Conservation (phyloP, 2,797 vertebrate species). For the Acanthis flammea region DNA sequence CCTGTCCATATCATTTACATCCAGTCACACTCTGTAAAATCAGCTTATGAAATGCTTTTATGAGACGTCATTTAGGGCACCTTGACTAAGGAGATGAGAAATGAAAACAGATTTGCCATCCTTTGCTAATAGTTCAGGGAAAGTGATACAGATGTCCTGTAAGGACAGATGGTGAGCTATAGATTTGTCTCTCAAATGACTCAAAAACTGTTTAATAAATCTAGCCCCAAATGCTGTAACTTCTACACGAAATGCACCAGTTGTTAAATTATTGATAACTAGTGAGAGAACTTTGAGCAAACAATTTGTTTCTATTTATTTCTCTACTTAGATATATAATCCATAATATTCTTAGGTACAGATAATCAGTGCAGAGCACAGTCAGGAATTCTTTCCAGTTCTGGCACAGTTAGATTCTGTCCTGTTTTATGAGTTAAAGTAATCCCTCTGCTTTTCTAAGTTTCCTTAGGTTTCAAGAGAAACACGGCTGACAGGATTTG, state of each 20-base stretch:
- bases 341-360: neutral
- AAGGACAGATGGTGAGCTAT: conserved; percentile 40
- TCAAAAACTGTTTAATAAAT: neutral
- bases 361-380: neutral
- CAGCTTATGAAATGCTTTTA: conserved; percentile 39
- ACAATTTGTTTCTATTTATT: neutral
- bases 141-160: conserved; percentile 13
- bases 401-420: neutral
- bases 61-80: neutral
- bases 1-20: neutral
- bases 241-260: neutral
- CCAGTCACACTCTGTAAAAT: neutral
- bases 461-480: neutral
- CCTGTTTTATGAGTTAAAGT: neutral
- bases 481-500: neutral
- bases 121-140: conserved; percentile 34
- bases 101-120: conserved; percentile 24
- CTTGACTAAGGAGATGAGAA: conserved; percentile 34
- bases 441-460: neutral
- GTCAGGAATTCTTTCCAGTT: neutral
- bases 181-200: conserved; percentile 43
- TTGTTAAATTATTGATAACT: neutral
- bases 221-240: neutral
- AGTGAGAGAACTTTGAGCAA: neutral
- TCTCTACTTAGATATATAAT: neutral